Base-by-base conservation (phyloP, 2,888 invertebrate species). In the Phyto melanocephala region DNA sequence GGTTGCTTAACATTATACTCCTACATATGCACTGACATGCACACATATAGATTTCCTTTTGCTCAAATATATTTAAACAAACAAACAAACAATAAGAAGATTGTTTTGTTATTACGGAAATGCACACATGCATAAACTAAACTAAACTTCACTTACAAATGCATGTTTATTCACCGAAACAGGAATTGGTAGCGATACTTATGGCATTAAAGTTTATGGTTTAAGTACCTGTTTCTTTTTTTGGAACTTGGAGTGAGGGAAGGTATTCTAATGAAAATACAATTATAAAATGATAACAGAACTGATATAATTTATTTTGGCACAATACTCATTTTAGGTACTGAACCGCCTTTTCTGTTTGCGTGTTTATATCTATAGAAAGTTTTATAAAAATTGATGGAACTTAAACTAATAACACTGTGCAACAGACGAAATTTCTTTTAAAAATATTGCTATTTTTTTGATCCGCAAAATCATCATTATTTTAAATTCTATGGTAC, bases 81-180 rank as follows among this genome's bases (percentile, higher is more conserved):
- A 40, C 45, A 22, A 2, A 40, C 24, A 2, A n/a, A 35, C n/a
- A 28, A 33, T 10, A 47, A n/a, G 24, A 13, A 28, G 40, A 15
- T 35, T 11, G 35, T 56, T 47, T 60, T 47, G 11, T 37, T 22
- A 11, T 33, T 79, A 33, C 52, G 13, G 28, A 58, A n/a, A 52
- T 60, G 42, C 76, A 75, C 62, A 67, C 74, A 71, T 67, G 56
- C 76, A 72, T 24, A 62, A 85, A 71, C 47, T 84, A 80, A 70
- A 80, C 56, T 15, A 35, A 68, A 62, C 42, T 54, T 54, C 15
- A 56, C 35, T 37, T 40, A 20, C 4, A 68, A 68, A 24, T 67
- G 24, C 13, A 60, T 60, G 33, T 17, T 15, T 4, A 28, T 15
- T 11, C 7, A 17, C 17, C 60, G 20, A 22, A 40, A 6, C 5